These are phyloP conservation scores for Acleris laterana DNA, from an alignment of 2,888 invertebrate species.

Conservation along the genomic window DNA sequence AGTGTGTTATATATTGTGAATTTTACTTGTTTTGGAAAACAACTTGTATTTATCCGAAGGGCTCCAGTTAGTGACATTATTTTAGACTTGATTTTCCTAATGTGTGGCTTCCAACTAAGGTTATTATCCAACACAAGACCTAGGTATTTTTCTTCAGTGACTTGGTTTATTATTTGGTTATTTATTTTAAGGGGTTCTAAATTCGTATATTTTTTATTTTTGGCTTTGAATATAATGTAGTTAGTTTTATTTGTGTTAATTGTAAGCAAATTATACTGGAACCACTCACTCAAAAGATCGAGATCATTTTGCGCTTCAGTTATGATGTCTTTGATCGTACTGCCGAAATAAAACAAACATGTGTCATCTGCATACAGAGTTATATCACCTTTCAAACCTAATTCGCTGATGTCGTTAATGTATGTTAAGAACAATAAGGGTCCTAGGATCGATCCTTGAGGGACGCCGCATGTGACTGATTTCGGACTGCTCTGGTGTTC, in stretches of 20 bases:
- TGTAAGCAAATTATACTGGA: slow-evolving; percentile 38
- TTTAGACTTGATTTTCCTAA: too few species aligned
- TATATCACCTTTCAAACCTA: not conserved
- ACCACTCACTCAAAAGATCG: slow-evolving; percentile 36
- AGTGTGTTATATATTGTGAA: slow-evolving; percentile 36
- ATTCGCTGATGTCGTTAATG: slow-evolving; percentile 19
- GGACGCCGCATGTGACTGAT: slow-evolving; percentile 33
- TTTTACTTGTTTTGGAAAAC: slow-evolving; percentile 20
- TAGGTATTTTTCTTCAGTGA: too few species aligned
- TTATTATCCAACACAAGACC: too few species aligned
- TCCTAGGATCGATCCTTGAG: slow-evolving; percentile 25
- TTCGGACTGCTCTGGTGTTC: slow-evolving; percentile 16
- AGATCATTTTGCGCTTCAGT: slow-evolving; percentile 38
- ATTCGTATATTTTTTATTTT: slow-evolving; percentile 27
- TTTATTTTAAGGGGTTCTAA: too few species aligned
- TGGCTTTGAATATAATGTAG: slow-evolving; percentile 36
- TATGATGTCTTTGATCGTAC: slow-evolving; percentile 14
- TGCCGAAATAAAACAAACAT: not conserved
- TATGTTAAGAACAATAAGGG: slow-evolving; percentile 27
- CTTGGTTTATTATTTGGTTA: too few species aligned
- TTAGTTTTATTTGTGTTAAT: slow-evolving; percentile 37
- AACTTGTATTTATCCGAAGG: not conserved
- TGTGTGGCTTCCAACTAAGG: too few species aligned
- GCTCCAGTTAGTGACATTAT: too few species aligned
- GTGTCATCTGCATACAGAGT: not conserved